A percentile compares a stretch with the other conserved stretches of the same genome.
Conservation (phyloP, 2,888 invertebrate genomes). For the Allacma fusca region DNA sequence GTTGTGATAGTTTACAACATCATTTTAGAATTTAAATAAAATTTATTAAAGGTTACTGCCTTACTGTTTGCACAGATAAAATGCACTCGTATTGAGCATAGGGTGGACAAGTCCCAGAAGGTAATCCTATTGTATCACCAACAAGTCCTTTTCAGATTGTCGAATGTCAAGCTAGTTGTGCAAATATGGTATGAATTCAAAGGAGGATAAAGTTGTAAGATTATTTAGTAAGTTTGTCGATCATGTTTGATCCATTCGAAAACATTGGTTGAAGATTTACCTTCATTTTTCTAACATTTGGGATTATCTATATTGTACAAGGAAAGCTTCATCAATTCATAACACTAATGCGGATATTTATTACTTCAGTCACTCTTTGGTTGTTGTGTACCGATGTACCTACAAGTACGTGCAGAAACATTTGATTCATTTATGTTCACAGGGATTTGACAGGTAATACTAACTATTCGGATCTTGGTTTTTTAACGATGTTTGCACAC, state of each 20-base stretch:
- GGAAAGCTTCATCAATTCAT: not conserved
- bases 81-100: not conserved
- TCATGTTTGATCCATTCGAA: not conserved
- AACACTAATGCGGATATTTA: slow-evolving; percentile 1
- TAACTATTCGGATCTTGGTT: too few species aligned
- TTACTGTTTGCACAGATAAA: too few species aligned
- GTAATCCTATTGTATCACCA: slow-evolving; percentile 6
- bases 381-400: too few species aligned
- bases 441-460: too few species aligned
- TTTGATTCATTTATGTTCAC: too few species aligned
- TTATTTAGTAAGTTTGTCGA: not conserved
- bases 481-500: too few species aligned
- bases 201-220: not conserved
- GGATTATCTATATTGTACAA: not conserved
- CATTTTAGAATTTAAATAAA: not conserved
- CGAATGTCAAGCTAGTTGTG: not conserved
- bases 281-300: not conserved
- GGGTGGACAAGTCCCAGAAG: not conserved
- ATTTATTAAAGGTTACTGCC: slow-evolving; percentile 4
- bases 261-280: not conserved
- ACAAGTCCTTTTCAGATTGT: slow-evolving; percentile 12
- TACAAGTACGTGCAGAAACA: too few species aligned
- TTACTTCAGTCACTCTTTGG: too few species aligned
- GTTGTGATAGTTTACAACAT: not conserved
- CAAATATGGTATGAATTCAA: slow-evolving; percentile 2